Base-by-base conservation (phyloP, 2,113 vertebrate species). In the Microcebus jonahi region DNA sequence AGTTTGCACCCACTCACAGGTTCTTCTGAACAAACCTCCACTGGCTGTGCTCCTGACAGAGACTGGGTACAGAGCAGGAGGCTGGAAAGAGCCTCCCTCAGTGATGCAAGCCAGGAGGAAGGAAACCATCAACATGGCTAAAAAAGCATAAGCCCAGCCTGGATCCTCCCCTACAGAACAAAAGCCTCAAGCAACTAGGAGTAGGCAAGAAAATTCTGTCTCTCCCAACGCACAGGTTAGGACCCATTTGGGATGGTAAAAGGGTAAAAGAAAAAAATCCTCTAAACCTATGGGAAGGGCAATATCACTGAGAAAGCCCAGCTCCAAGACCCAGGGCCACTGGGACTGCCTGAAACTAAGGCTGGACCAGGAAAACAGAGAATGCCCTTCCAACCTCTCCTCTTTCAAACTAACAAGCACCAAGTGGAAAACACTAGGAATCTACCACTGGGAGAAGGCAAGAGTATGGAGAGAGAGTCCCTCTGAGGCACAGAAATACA, bases 401-500 rank as follows among this genome's bases (percentile, higher is more conserved):
- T 42, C 5, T 27, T 63, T 14, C 21, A 53, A 48, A 36, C 42
- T 13, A 13, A 34, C 12, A 20, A 39, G 39, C 68, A 88, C 77
- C 36, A 53, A 9, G 25, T 3, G 13, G n/a, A 79, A 65, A 31
- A 31, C 50, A n/a, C 34, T 25, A 70, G 5, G 75, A 53, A 21
- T 82, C 14, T 86, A 27, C n/a, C 6, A 7, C 25, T 20, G 10
- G 25, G 42, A 27, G 57, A 70, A 5, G 29, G 14, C 27, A 39
- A 27, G 63, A 42, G 6, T 12, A 27, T 0, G 31, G n/a, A 42
- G 2, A 67, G 36, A 70, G 36, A 42, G 2, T 34, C 57, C 48
- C 45, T 39, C 4, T 34, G 81, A 87, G n/a, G 61, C 82, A 75
- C 61, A 95, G 61, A 83, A 59, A 93, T 11, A 50, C 2, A 55